Conservation (phyloP, 2,113 vertebrate genomes). For the Podarcis raffonei region DNA sequence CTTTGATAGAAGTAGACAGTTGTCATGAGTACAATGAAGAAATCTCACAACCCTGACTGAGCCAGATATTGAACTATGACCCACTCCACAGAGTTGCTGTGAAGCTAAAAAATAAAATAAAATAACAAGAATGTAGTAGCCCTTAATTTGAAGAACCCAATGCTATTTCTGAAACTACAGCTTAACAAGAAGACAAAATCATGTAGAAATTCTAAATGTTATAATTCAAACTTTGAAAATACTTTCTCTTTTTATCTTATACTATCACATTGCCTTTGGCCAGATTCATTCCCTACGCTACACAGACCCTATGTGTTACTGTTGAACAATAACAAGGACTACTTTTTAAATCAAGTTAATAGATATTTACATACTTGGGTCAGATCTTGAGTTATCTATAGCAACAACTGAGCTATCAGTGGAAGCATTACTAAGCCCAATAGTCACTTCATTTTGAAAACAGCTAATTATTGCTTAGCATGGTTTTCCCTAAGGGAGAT, state of each 20-base stretch:
- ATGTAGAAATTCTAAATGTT: neutral
- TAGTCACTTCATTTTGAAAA: constrained; percentile 50
- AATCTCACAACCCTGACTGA: neutral
- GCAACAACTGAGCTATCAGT: neutral
- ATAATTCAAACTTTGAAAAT: neutral
- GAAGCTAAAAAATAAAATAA: neutral
- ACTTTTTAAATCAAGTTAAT: neutral
- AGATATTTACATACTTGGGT: neutral
- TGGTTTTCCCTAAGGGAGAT: constrained; percentile 68
- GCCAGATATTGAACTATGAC: neutral
- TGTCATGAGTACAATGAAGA: neutral
- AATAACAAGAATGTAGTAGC: neutral
- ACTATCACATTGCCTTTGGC: neutral
- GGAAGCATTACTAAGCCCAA: neutral
- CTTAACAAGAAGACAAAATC: neutral
- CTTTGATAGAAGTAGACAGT: neutral
- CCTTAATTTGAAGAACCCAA: neutral
- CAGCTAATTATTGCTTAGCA: constrained; percentile 57
- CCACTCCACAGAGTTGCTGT: neutral
- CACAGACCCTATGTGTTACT: neutral
- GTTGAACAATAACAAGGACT: neutral
- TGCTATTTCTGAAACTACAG: neutral
- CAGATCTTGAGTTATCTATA: neutral
- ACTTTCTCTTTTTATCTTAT: neutral
- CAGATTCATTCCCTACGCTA: neutral